Base-by-base conservation (phyloP, 1,140 invertebrate genomes). In the Brachionus paranguensis region DNA sequence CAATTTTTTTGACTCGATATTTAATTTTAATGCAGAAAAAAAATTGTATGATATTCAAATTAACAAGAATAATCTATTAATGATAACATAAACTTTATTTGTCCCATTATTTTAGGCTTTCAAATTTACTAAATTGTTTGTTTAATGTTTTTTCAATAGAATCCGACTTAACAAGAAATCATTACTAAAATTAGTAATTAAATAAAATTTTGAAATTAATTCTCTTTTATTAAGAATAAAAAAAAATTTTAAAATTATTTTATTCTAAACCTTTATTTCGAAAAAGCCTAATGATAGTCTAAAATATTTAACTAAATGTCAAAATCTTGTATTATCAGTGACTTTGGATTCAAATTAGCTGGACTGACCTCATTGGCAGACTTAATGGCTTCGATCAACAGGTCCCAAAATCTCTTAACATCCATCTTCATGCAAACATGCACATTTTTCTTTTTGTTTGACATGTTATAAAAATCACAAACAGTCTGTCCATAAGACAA, bases 391-490 rank as follows among this genome's bases (percentile, higher is more conserved):
- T 83, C 64, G 3, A 72, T 43, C 60, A 83, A 33, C 6, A 83
- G 12, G 5, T 68, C n/a, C 81, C 81, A 83, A 72, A 83, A 83
- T 33, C 20, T 53, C 14, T 68, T 27, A 12, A 83, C 60, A 70
- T 83, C 29, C 60, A 83, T 83, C 47, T 83, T 83, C 43, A 83
- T 47, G 24, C 41, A 47, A 47, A 83, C 81, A 55, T 47, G 43
- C 27, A 50, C 60, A 55, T 83, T 83, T 27, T 68, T 68, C 24
- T 68, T 68, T 55, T 70, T 68, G 5, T 14, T 47, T 64, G 60
- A 70, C 81, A 83, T 83, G 20, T 72, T 60, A 68, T 70, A 83
- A 29, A 83, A 70, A 47, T 83, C 81, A 41, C 81, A 83, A 29
- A 83, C 81, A 29, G 81, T 83, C 70, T 68, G 60, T 29, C 81